Percentiles rank a stretch among this genome's conserved stretches.
Evolutionary conservation across 2,888 invertebrate genomes (phyloP).

Genomic region (Furcula furcula): DNA sequence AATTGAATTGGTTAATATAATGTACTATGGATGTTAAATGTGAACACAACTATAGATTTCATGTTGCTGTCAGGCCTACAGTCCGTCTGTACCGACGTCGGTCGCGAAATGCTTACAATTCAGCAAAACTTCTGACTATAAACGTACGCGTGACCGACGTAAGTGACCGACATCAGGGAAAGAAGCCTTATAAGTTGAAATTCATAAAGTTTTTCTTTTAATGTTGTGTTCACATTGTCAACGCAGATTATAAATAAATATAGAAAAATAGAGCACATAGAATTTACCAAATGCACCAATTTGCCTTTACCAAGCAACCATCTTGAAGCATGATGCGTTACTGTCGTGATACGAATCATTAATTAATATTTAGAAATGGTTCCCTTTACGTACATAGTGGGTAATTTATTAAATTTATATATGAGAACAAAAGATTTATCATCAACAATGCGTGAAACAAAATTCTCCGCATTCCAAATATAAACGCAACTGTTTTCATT

Average conservation of each 20-base stretch:
- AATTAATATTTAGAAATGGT: slow-evolving; percentile 16
- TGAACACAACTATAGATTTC: slow-evolving; percentile 18
- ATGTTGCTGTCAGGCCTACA: too few relatives aligned
- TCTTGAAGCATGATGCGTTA: slow-evolving; percentile 60
- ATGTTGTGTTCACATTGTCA: slow-evolving; percentile 32
- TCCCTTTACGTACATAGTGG: slow-evolving; percentile 3
- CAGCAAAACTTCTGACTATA: too few relatives aligned
- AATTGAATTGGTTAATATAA: slow-evolving; percentile 72
- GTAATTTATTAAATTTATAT: neutral
- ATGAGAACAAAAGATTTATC: neutral
- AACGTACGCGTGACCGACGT: too few relatives aligned
- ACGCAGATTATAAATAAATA: slow-evolving; percentile 26
- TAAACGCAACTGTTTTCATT: too few relatives aligned
- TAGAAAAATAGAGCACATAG: slow-evolving; percentile 44
- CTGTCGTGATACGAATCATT: slow-evolving; percentile 37
- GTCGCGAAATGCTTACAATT: too few relatives aligned
- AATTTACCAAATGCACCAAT: slow-evolving; percentile 65
- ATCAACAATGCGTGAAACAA: too few relatives aligned
- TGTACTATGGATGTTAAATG: slow-evolving; percentile 30
- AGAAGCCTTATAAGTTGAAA: too few relatives aligned
- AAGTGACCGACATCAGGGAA: too few relatives aligned
- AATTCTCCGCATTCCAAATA: too few relatives aligned
- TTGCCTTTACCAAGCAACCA: slow-evolving; percentile 62
- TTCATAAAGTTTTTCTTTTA: too few relatives aligned
- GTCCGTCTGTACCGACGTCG: too few relatives aligned